phyloP scores from a whole-genome alignment of 2,113 vertebrate genomes.

The Colinus virginianus region DNA sequence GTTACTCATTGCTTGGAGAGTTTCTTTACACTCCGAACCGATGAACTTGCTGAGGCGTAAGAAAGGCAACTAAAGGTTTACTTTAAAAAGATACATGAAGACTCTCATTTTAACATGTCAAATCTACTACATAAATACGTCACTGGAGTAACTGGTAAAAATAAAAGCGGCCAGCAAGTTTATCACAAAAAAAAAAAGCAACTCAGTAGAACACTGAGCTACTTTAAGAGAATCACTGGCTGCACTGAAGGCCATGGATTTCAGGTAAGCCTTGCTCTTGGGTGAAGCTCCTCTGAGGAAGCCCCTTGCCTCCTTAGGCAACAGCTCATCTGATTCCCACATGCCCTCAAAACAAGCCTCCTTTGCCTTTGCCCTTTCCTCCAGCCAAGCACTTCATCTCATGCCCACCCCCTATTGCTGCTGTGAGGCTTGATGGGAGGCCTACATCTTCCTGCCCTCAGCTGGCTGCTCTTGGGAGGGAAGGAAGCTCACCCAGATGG shows the following conservation, averaged over 20 bases:
- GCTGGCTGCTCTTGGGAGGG: slow-evolving; percentile 72
- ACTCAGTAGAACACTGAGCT: neutral
- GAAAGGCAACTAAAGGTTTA: neutral
- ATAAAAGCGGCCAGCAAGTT: neutral
- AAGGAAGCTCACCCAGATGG: slow-evolving; percentile 78
- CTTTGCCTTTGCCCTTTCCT: neutral
- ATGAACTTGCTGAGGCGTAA: neutral
- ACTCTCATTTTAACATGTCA: neutral
- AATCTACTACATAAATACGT: neutral
- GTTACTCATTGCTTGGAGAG: accelerated
- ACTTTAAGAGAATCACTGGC: neutral
- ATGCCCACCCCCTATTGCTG: neutral
- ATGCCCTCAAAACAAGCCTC: neutral
- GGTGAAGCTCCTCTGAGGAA: neutral
- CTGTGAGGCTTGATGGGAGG: neutral
- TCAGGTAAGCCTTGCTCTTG: neutral
- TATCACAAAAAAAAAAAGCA: neutral
- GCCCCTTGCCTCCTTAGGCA: neutral
- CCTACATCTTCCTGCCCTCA: slow-evolving; percentile 62
- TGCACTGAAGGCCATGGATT: neutral
- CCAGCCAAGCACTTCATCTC: neutral
- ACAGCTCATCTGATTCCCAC: neutral
- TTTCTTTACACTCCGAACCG: neutral
- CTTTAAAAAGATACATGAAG: neutral
- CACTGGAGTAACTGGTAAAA: neutral